phyloP scores from a whole-genome alignment of 2,888 invertebrate genomes.

The Empis stercorea region DNA sequence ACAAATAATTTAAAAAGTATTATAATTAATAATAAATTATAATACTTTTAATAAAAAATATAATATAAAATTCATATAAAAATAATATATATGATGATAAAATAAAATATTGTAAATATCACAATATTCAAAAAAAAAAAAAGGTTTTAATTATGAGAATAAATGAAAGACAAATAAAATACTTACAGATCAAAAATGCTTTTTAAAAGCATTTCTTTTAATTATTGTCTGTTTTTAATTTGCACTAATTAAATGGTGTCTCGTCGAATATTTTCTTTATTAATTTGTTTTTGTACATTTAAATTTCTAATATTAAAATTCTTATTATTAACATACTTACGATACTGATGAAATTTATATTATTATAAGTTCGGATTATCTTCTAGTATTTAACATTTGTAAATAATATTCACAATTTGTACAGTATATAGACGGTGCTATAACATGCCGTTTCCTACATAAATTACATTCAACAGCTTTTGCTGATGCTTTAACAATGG shows the following conservation, averaged over 20 bases:
- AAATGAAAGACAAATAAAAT: background rate
- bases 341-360: background rate
- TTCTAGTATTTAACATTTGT: conserved; percentile 42
- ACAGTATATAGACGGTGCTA: conserved; percentile 69
- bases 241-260: too few relatives aligned
- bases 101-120: conserved; percentile 15
- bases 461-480: conserved; percentile 66
- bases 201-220: too few relatives aligned
- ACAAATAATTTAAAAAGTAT: too few relatives aligned
- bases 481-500: conserved; percentile 36
- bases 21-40: too few relatives aligned
- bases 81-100: background rate
- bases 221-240: too few relatives aligned
- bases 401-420: conserved; percentile 87
- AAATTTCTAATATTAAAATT: too few relatives aligned
- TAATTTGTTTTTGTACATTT: too few relatives aligned
- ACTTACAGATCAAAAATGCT: background rate
- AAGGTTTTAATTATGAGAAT: background rate
- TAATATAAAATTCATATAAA: conserved; percentile 3
- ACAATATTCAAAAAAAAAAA: conserved; percentile 13
- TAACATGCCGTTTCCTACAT: conserved; percentile 73
- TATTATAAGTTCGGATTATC: conserved; percentile 21
- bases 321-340: too few relatives aligned
- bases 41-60: conserved; percentile 1
- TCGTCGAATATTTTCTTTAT: too few relatives aligned